Conservation (phyloP, 2,113 vertebrate genomes). For the Phyllostomus discolor region DNA sequence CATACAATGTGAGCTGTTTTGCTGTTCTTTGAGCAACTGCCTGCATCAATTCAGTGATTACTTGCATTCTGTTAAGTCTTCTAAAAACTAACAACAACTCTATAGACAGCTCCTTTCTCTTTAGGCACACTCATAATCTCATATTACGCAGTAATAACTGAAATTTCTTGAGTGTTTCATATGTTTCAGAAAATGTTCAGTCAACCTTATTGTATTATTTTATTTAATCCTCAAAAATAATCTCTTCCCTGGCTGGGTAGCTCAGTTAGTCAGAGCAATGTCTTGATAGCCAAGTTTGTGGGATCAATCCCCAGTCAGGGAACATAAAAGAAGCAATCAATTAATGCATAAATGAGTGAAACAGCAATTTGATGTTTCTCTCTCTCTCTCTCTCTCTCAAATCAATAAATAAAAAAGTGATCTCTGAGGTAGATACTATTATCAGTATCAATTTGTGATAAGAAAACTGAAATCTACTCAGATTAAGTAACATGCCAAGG, state of each 20-base stretch:
- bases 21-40: background rate
- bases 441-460: background rate
- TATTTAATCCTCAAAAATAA: background rate
- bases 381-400: too few relatives aligned
- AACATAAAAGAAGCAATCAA: too few relatives aligned
- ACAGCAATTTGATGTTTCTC: too few relatives aligned
- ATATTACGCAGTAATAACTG: conserved; percentile 2
- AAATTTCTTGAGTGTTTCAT: background rate
- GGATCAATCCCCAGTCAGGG: too few relatives aligned
- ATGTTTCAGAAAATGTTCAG: background rate
- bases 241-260: background rate
- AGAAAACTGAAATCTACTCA: background rate
- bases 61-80: background rate
- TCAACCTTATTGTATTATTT: background rate
- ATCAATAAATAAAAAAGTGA: background rate
- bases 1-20: background rate
- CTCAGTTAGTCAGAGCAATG: too few relatives aligned
- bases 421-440: background rate
- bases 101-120: background rate
- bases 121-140: background rate
- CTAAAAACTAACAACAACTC: background rate
- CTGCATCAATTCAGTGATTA: background rate
- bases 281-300: too few relatives aligned
- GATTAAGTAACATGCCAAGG: background rate
- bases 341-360: too few relatives aligned